A percentile compares a stretch with the other conserved stretches of the same genome.
These are phyloP conservation scores for Sebastolobus altivelis DNA, from an alignment of 2,797 vertebrate genomes.

Conservation along the genomic window DNA sequence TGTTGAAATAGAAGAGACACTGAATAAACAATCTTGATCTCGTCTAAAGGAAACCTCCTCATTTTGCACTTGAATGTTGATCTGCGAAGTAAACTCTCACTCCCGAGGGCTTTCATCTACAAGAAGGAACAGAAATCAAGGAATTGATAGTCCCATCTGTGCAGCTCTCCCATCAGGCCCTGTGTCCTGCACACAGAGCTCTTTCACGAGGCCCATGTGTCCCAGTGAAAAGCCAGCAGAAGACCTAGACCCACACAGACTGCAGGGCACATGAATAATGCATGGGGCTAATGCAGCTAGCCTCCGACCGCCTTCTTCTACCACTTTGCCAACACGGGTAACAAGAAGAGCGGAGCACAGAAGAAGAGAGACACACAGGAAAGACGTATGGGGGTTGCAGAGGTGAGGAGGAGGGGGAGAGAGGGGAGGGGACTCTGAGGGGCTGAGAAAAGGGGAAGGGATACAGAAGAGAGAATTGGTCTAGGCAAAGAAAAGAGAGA, in stretches of 20 bases:
- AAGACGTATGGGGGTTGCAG: conserved; percentile 54
- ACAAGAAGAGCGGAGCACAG: conserved; percentile 48
- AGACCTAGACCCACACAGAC: conserved; percentile 76
- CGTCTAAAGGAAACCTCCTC: conserved; percentile 44
- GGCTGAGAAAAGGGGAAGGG: conserved; percentile 74
- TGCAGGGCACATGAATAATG: conserved; percentile 86
- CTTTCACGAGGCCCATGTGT: conserved; percentile 58
- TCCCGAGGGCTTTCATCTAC: conserved; percentile 26
- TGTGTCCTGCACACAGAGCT: conserved; percentile 63
- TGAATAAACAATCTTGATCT: conserved; percentile 58
- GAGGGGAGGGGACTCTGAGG: conserved; percentile 52
- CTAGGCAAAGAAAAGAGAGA: conserved; percentile 72
- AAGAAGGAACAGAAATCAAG: conserved; percentile 46
- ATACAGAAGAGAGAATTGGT: conserved; percentile 66
- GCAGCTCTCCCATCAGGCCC: conserved; percentile 62
- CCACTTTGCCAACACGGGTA: conserved; percentile 72
- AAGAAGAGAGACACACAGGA: conserved; percentile 52
- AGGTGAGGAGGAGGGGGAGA: conserved; percentile 12
- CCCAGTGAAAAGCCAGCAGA: conserved; percentile 64
- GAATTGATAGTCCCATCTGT: conserved; percentile 55
- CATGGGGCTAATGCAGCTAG: conserved; percentile 84
- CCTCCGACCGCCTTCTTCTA: conserved; percentile 68
- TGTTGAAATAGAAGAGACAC: conserved; percentile 42
- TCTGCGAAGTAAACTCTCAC: conserved; percentile 52
- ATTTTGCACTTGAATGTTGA: conserved; percentile 59